Base-by-base conservation (phyloP, 2,113 vertebrate genomes). In the Nettapus auritus region DNA sequence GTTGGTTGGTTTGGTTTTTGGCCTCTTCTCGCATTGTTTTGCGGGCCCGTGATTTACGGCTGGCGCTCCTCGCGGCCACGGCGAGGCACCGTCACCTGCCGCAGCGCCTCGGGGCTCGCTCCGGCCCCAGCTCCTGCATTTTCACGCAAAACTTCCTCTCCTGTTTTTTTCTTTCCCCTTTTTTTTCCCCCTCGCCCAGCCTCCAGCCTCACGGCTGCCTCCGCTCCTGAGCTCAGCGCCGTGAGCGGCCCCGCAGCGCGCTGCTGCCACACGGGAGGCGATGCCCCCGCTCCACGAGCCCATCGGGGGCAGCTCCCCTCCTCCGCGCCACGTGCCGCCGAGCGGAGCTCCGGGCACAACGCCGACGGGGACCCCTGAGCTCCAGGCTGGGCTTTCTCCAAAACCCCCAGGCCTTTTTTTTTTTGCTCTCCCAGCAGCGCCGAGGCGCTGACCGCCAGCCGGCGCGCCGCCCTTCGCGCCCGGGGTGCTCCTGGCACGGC, bases 191-290 rank as follows among this genome's bases (percentile, higher is more conserved):
- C 59, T 82, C 1, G 34, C 46, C 4, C 36, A 13, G 20, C 67
- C 0, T n/a, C 36, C 20, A 0, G 1, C 75, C 34, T 70, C 48
- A 8, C 2, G 29, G 31, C 64, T 15, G 53, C 70, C 52, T 42
- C 5, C 0, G 67, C 23, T 38, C 4, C 0, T 42, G 2, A 0
- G 50, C 56, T 79, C 63, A 1, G 11, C 23, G 19, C 66, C 15
- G 8, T 34, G 74, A 75, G 78, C 67, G 16, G 70, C 55, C 7
- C 0, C 1, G 28, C 18, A 4, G 2, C 29, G 29, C 82, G 38
- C 48, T 23, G 71, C 42, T 40, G 77, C 64, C 67, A 36, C 67
- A 22, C 26, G 64, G 12, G 21, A 11, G 7, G 26, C 67, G 3
- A 23, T 26, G 46, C 60, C 29, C 84, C 63, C 80, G 59, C 42